Base-by-base conservation (phyloP, 2,113 vertebrate genomes). In the Leiothrix lutea region DNA sequence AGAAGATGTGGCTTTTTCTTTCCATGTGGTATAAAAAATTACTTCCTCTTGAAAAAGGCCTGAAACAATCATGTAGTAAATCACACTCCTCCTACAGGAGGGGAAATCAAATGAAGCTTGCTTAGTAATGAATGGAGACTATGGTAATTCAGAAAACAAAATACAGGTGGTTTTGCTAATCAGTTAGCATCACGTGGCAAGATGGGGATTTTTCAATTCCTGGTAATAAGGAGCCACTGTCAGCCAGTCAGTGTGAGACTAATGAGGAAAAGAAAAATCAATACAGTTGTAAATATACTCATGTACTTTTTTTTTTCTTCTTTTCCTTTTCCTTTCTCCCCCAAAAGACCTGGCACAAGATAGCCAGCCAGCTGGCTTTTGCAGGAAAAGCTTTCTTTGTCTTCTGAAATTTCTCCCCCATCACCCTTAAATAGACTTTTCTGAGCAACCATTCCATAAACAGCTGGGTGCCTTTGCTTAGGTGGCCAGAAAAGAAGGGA, bases 381-480 rank as follows among this genome's bases (percentile, higher is more conserved):
- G 57, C 48, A 77, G 69, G 80, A 78, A 92, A 93, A 91, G 75
- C 51, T 89, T 80, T 66, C 86, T 88, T 77, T 88, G 84, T 83
- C 86, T 80, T 50, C 42, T 57, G 47, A 79, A 74, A 74, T 80
- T 77, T 95, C 80, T 93, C 53, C 73, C 83, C 72, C 62, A 70
- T 51, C 79, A 75, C 45, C n/a, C 78, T 91, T 82, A 95, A 92
- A 86, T 5, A 77, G 22, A 57, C 26, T 74, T 87, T 75, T 86
- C 60, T 79, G 57, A 94, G 80, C 77, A 83, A 67, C 42, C 50
- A 84, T 85, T 92, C 90, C 92, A 80, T 7, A 14, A 84, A 86
- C 92, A 97, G 88, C 66, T 83, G 93, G 86, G 67, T 85, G 56
- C 70, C 72, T 88, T 91, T 88, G 84, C 85, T 80, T 83, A 87